Conservation (phyloP, 2,113 vertebrate species). For the Fukomys damarensis region DNA sequence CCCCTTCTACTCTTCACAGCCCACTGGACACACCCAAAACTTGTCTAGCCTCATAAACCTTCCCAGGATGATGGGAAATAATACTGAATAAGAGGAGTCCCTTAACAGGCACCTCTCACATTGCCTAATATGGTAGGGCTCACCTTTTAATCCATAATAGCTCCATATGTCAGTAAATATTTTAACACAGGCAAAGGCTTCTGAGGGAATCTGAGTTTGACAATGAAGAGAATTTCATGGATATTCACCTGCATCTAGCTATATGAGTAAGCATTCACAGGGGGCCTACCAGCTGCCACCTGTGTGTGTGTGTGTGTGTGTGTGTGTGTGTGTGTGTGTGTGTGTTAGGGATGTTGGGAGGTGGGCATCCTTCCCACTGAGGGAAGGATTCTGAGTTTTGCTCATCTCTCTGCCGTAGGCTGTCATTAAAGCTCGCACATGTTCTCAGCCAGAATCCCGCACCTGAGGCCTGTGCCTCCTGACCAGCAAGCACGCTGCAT, state of each 20-base stretch:
- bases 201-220: neutral
- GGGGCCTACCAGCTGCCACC: neutral
- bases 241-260: neutral
- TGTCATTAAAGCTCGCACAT: slow-evolving; percentile 17
- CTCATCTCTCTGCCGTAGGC: neutral
- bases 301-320: neutral
- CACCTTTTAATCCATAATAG: neutral
- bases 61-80: accelerated
- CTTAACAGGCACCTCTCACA: neutral
- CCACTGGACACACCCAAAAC: too few relatives aligned
- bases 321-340: neutral
- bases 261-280: too few relatives aligned
- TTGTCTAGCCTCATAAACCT: neutral
- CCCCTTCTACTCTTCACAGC: neutral
- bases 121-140: neutral
- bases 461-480: slow-evolving; percentile 45
- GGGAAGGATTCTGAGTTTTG: neutral
- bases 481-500: neutral
- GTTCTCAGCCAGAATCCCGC: neutral
- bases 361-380: neutral
- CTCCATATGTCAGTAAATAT: neutral
- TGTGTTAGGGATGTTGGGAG: neutral
- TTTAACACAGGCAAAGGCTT: neutral
- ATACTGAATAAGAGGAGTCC: too few relatives aligned
- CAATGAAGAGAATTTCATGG: neutral